Evolutionary conservation across 2,888 invertebrate species (phyloP), one percentile per base, ranked within the genome.

Genomic region (Nemotelus nigrinus): DNA sequence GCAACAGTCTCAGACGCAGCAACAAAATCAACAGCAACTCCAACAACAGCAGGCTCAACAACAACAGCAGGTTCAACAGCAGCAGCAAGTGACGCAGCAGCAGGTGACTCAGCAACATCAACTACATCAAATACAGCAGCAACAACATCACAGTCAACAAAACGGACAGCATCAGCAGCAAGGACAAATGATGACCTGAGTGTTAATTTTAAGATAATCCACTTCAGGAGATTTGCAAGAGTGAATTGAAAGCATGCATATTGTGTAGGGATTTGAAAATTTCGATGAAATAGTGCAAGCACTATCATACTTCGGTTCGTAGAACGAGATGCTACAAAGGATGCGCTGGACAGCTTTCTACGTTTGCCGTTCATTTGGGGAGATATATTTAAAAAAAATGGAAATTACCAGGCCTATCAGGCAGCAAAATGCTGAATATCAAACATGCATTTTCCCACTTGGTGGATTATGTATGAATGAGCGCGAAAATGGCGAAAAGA

Each of bases 1-100:
- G 8, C 81, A 80, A 4, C 79, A 80, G 3, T 82, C 81, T 44
- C 81, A 81, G 4, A 79, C 81, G 8, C 80, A 80, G 3, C 81
- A 80, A n/a, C 81, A 81, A 10, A 80, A 80, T 45, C 83, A 82
- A 47, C 81, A 82, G 2, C 84, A 89, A 55, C 82, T 82, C 39
- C 83, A 83, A 5, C 82, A 82, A 71, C 84, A 84, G 86, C 85
- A 89, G 86, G 80, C 90, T 86, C 87, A 89, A 65, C 88, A 88
- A 79, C 89, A 89, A 82, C 84, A 87, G 8, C 90, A 90, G 81
- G 89, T 89, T 82, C 84, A 82, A 3, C 83, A 80, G 8, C 81
- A 81, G n/a, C 77, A 78, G 76, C 78, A 77, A 25, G 78, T 78
- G 57, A 80, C 79, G 41, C 67, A 70, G n/a, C 77, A 76, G 39